Evolutionary conservation across 2,797 vertebrate genomes (phyloP), one percentile per base, ranked within the genome.

Genomic region (Mormyrus proboscirostris): DNA sequence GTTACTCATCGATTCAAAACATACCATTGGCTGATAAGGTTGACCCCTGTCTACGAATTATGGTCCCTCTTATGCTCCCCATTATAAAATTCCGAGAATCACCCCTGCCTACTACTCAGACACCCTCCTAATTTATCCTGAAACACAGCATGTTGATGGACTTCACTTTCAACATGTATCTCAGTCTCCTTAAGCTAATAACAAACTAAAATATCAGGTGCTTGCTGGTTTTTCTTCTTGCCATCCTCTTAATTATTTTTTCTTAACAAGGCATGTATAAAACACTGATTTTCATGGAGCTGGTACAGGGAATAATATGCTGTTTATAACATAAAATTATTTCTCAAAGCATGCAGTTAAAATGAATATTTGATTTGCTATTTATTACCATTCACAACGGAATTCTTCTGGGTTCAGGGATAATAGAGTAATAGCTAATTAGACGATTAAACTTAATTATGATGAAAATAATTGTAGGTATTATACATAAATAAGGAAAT

Each of bases 361-460:
- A 33, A 86, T 55, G 38, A 9, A 1, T 53, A 22, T 87, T 59
- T 16, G 53, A 38, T 33, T n/a, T 59, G 41, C 53, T 4, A 8
- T 57, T 87, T 87, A 87, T n/a, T 12, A 3, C 8, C 33, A 59
- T 57, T 87, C 16, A 2, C 6, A 59, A 38, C 6, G 57, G 16
- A 57, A 59, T 57, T 87, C 16, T 87, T 59, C 53, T 9, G 53
- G 53, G 33, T 33, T 51, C 19, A 2, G 85, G 53, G 22, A 51
- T 53, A 16, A 44, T 41, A 53, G 6, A 85, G 10, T 51, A 51
- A 87, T 87, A 53, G 53, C 53, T 87, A 87, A 41, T 41, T 65
- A 79, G 53, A 88, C 38, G 14, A 25, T 88, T 88, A 73, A 47
- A 73, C 19, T 65, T 73, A 69, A 65, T 49, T 85, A 85, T 85